These are phyloP conservation scores for Chironex yamaguchii DNA, from an alignment of 30 jellyfish, hydroid and myxozoan species.

Conservation along the genomic window DNA sequence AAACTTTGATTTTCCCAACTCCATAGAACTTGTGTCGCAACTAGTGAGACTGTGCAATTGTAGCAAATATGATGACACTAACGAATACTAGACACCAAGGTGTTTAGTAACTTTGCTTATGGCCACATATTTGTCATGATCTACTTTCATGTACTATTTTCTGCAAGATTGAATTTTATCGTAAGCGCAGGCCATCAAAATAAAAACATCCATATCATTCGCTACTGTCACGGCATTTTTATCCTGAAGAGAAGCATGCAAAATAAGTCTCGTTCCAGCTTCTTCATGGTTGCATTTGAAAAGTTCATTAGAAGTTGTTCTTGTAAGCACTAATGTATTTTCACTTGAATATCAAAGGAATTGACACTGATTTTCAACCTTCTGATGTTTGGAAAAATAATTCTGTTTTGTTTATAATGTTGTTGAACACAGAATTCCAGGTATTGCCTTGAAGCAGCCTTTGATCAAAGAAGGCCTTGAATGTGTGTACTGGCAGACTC, in stretches of 20 bases:
- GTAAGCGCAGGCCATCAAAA: slow-evolving; percentile 6
- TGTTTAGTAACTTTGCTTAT: neutral
- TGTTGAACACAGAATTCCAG: slow-evolving; percentile 23
- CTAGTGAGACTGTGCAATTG: slow-evolving; percentile 31
- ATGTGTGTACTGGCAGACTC: slow-evolving; percentile 7
- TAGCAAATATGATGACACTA: slow-evolving; percentile 2
- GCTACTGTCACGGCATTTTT: slow-evolving; percentile 18
- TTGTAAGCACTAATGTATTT: slow-evolving; percentile 1
- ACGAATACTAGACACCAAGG: slow-evolving; percentile 14
- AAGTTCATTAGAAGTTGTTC: neutral
- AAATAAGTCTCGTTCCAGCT: slow-evolving; percentile 20
- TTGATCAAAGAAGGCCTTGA: slow-evolving; percentile 26
- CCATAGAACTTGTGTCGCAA: slow-evolving; percentile 54
- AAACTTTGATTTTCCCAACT: slow-evolving; percentile 32
- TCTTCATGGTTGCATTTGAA: slow-evolving; percentile 4
- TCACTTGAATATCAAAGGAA: neutral
- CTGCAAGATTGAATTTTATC: neutral
- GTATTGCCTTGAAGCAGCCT: slow-evolving; percentile 35
- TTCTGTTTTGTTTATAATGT: slow-evolving; percentile 1
- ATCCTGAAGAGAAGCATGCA: slow-evolving; percentile 18
- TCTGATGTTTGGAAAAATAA: neutral
- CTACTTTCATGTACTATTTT: slow-evolving; percentile 20
- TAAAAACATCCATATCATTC: slow-evolving; percentile 21
- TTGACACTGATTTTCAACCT: neutral
- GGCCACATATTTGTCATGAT: slow-evolving; percentile 12